phyloP scores from a whole-genome alignment of 1,140 invertebrate species.

The Ostrea edulis region DNA sequence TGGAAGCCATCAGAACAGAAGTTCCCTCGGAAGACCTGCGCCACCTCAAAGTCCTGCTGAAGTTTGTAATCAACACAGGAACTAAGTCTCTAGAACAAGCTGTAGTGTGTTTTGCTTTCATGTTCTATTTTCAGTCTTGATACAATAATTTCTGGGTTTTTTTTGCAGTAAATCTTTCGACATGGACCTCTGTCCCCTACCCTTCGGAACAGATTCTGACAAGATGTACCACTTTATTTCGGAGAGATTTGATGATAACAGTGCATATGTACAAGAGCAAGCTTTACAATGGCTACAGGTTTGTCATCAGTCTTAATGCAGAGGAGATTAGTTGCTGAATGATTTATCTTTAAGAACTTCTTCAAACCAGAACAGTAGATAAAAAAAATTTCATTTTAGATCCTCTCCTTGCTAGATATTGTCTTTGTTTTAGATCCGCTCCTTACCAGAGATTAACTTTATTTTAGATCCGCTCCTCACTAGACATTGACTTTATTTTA shows the following conservation, averaged over 20 bases:
- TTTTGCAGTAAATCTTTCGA: constrained; percentile 95
- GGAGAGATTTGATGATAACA: constrained; percentile 90
- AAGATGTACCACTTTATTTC: constrained; percentile 97
- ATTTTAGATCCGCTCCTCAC: constrained; percentile 74
- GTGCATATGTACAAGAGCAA: constrained; percentile 93
- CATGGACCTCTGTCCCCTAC: constrained; percentile 95
- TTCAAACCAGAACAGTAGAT: background rate
- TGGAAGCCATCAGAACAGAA: constrained; percentile 97
- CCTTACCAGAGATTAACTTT: background rate
- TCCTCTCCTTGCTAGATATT: background rate
- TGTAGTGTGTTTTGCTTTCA: background rate
- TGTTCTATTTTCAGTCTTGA: background rate
- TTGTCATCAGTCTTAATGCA: constrained; percentile 58
- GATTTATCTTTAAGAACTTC: background rate
- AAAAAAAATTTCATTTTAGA: background rate
- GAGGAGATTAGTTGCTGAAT: background rate
- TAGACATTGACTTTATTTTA: constrained; percentile 73
- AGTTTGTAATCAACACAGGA: constrained; percentile 79
- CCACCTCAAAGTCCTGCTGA: constrained; percentile 94
- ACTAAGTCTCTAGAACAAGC: background rate
- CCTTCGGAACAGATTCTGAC: constrained; percentile 87
- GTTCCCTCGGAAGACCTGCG: constrained; percentile 94
- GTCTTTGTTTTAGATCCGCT: background rate
- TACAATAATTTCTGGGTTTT: constrained; percentile 7
- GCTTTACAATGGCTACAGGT: constrained; percentile 97